Base-by-base conservation (phyloP, 2,888 invertebrate genomes). In the Apamea epomidion region DNA sequence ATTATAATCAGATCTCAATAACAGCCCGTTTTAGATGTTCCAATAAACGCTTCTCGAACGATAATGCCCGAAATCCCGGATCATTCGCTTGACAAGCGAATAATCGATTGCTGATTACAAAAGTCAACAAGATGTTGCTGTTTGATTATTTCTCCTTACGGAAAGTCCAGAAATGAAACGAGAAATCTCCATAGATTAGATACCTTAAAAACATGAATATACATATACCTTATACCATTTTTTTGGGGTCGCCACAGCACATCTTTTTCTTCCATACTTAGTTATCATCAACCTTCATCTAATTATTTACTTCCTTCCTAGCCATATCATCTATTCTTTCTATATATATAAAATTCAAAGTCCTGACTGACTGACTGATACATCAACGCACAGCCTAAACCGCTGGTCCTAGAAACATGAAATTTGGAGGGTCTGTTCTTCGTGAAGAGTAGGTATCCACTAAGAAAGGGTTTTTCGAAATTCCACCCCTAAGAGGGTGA, bases 61-160 rank as follows among this genome's bases (percentile, higher is more conserved):
- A 54, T 16, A 54, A 25, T 69, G 3, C 25, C 42, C 60, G 25
- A 21, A 76, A 65, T 54, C 25, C 18, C 75, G 16, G 10, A 74
- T 42, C 12, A 42, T 32, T 58, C 48, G 64, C 18, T 42, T 54
- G 32, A 25, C 29, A 14, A 18, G 0, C 18, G 18, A 8, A 42
- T 67, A 75, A 68, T n/a, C 12, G 68, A 68, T 69, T 29, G 5
- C 64, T 29, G 42, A 76, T 78, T n/a, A 58, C 14, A 32, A 58
- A 42, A 29, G 3, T 74, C 7, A 58, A 58, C 1, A 32, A 54
- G 0, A 78, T 45, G 25, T 48, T 37, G 8, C 3, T 12, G 2
- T 16, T n/a, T 48, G 0, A 58, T 48, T 7, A n/a, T 29, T 45
- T 29, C 6, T 64, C 10, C 10, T 64, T 3, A 32, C 10, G 32